Percentiles rank a stretch among this genome's conserved stretches.
Evolutionary conservation across 2,888 invertebrate species (phyloP).

Genomic region (Philaethria dido): DNA sequence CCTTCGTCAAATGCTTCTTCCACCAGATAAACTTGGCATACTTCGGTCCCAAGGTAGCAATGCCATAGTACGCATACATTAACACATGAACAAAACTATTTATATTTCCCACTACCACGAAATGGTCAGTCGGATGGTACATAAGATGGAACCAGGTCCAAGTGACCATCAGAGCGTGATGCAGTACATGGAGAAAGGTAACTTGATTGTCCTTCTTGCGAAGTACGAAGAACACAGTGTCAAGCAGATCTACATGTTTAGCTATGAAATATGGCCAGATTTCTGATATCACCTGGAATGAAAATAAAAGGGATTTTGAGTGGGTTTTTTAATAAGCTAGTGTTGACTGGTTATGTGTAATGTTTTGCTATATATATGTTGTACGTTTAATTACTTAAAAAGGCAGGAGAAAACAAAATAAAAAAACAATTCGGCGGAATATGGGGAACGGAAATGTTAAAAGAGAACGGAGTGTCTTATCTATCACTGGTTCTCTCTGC

Average conservation of each 20-base stretch:
- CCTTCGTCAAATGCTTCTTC: conserved; percentile 92
- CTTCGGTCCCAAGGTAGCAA: conserved; percentile 89
- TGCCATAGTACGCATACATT: conserved; percentile 92
- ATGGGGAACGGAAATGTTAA: too few species aligned
- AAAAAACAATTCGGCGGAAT: too few species aligned
- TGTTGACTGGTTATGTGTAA: too few species aligned
- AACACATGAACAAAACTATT: conserved; percentile 91
- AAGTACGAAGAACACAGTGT: conserved; percentile 94
- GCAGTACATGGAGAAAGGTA: conserved; percentile 94
- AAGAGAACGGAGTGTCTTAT: too few species aligned
- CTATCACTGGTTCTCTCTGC: too few species aligned
- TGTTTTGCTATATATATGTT: too few species aligned
- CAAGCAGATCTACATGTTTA: conserved; percentile 89
- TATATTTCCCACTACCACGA: conserved; percentile 88
- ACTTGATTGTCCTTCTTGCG: conserved; percentile 91
- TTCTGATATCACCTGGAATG: conserved; percentile 63
- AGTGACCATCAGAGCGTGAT: conserved; percentile 91
- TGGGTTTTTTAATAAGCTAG: too few species aligned
- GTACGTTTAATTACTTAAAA: too few species aligned
- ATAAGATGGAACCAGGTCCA: conserved; percentile 91
- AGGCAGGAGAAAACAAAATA: too few species aligned
- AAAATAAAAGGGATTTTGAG: too few species aligned
- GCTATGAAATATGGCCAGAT: conserved; percentile 90
- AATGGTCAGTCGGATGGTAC: conserved; percentile 90
- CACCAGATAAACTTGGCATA: conserved; percentile 92